Evolutionary conservation across 2,113 vertebrate species (phyloP).

Genomic region (Eolophus roseicapilla): DNA sequence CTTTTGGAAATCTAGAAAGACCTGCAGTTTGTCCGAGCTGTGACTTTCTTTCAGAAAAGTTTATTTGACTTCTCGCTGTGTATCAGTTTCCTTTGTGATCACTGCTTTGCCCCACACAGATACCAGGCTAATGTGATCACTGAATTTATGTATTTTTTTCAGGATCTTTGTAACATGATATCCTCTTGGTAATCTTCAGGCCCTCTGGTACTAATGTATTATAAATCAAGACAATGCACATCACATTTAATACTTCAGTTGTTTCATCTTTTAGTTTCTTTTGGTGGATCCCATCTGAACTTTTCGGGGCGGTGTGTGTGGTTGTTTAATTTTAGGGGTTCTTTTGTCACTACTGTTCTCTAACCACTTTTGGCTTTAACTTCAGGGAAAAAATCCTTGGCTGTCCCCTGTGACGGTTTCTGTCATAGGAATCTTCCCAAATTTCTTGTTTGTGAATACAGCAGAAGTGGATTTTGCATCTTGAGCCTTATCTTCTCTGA

Average conservation of each 20-base stretch:
- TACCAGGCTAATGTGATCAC: neutral
- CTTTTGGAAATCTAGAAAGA: neutral
- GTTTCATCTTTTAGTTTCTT: neutral
- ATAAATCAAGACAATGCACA: neutral
- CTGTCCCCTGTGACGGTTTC: neutral
- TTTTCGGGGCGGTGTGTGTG: neutral
- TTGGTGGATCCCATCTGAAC: neutral
- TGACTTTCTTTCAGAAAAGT: neutral
- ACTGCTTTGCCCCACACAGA: neutral
- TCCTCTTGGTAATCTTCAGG: neutral
- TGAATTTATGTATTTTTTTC: neutral
- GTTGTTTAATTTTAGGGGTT: fast-evolving
- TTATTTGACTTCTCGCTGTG: neutral
- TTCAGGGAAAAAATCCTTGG: neutral
- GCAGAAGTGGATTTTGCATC: neutral
- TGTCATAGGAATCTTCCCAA: neutral
- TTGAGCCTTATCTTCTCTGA: neutral
- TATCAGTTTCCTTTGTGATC: neutral
- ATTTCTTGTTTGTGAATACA: neutral
- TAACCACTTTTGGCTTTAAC: neutral
- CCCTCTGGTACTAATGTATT: neutral
- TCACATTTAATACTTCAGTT: neutral
- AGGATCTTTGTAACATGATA: neutral
- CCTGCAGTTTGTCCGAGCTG: neutral
- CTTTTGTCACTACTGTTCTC: neutral